phyloP scores from a whole-genome alignment of 2,888 invertebrate genomes.

The Pristionchus arcanus region DNA sequence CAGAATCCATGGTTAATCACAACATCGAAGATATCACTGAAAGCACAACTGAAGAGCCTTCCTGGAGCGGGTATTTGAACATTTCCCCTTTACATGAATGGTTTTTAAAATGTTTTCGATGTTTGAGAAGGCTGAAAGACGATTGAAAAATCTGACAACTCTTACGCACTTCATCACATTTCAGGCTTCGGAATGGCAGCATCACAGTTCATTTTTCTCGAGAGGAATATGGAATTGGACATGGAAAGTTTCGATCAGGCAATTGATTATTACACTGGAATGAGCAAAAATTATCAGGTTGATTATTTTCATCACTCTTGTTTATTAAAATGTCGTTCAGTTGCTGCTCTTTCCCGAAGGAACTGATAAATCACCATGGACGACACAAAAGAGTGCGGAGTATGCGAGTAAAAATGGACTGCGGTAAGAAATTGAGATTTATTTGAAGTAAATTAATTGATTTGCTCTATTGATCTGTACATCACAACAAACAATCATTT shows the following conservation, averaged over 20 bases:
- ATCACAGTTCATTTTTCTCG: conserved; percentile 89
- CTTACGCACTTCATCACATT: conserved; percentile 13
- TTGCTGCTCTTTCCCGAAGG: conserved; percentile 91
- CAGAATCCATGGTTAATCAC: conserved; percentile 82
- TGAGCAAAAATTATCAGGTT: conserved; percentile 84
- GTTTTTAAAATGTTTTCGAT: too few species aligned
- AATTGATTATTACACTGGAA: conserved; percentile 86
- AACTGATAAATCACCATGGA: conserved; percentile 87
- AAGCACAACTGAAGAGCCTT: conserved; percentile 88
- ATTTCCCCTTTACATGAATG: not conserved
- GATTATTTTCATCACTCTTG: not conserved
- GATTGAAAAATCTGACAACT: too few species aligned
- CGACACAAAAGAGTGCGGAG: conserved; percentile 82
- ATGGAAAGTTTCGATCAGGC: conserved; percentile 85
- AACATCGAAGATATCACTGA: conserved; percentile 88
- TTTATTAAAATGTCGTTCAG: conserved; percentile 80
- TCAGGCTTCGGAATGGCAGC: conserved; percentile 88
- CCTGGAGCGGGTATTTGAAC: conserved; percentile 87
- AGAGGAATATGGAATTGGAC: conserved; percentile 89
- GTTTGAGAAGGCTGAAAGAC: too few species aligned
- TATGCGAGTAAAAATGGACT: conserved; percentile 80
- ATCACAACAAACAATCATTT: not conserved
- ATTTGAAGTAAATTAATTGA: too few species aligned
- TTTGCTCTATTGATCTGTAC: not conserved
- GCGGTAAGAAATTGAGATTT: not conserved